Evolutionary conservation across 2,888 invertebrate genomes (phyloP).

Genomic region (Mythimna impura): DNA sequence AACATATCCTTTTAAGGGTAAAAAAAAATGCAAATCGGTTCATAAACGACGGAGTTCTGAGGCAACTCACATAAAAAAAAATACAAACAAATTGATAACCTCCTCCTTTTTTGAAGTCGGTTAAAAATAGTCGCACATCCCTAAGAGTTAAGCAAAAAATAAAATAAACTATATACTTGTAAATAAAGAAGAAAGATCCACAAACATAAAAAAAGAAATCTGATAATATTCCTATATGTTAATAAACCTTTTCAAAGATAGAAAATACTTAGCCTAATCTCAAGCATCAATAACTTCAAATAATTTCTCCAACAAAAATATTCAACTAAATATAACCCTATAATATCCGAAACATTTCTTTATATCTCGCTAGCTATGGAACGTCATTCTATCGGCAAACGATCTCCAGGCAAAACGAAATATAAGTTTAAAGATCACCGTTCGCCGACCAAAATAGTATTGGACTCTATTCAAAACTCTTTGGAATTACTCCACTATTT

Average conservation of each 20-base stretch:
- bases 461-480: slow-evolving; percentile 90
- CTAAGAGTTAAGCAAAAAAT: too few relatives aligned
- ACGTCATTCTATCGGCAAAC: slow-evolving; percentile 77
- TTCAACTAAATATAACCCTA: slow-evolving; percentile 50
- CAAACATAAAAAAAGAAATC: neutral
- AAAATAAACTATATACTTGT: too few relatives aligned
- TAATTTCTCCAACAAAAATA: slow-evolving; percentile 31
- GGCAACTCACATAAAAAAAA: too few relatives aligned
- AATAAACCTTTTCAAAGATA: slow-evolving; percentile 2
- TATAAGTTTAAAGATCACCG: slow-evolving; percentile 84
- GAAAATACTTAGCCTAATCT: slow-evolving; percentile 11
- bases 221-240: slow-evolving; percentile 2
- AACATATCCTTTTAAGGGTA: too few relatives aligned
- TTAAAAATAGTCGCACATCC: too few relatives aligned
- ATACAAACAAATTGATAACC: too few relatives aligned
- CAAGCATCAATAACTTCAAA: slow-evolving; percentile 27
- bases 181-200: neutral
- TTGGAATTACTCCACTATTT: slow-evolving; percentile 89
- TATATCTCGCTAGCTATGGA: slow-evolving; percentile 65
- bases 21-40: too few relatives aligned
- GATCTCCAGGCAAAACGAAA: slow-evolving; percentile 81
- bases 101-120: too few relatives aligned
- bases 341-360: slow-evolving; percentile 63
- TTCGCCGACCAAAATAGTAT: slow-evolving; percentile 87
- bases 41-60: too few relatives aligned